Evolutionary conservation across 2,888 invertebrate genomes (phyloP).

Genomic region (Arctia plantaginis): DNA sequence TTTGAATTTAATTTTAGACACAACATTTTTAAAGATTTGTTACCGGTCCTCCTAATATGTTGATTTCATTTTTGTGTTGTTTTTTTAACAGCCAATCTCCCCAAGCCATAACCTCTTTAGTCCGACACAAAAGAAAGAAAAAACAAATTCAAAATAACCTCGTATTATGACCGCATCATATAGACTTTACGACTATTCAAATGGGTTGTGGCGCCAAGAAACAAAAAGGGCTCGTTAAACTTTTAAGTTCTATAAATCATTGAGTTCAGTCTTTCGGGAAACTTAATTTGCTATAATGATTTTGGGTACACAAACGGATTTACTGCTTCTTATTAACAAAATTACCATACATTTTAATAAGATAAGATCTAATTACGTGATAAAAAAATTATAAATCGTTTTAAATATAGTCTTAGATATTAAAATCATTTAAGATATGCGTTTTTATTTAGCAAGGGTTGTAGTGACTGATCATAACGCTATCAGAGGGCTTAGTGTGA

Average conservation of each 20-base stretch:
- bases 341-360: neutral
- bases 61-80: neutral
- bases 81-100: neutral
- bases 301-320: neutral
- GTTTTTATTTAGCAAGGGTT: too few relatives aligned
- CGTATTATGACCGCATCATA: neutral
- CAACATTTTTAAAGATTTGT: too few relatives aligned
- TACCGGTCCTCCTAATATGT: neutral
- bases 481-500: too few relatives aligned
- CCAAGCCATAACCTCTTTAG: neutral
- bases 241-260: slow-evolving; percentile 6
- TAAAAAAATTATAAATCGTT: too few relatives aligned
- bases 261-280: neutral
- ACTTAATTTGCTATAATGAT: slow-evolving; percentile 3
- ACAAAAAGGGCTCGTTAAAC: slow-evolving; percentile 5
- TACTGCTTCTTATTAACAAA: neutral
- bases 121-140: neutral
- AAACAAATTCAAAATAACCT: slow-evolving; percentile 1
- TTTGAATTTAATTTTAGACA: too few relatives aligned
- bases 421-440: too few relatives aligned
- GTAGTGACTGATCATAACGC: too few relatives aligned
- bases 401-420: too few relatives aligned
- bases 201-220: slow-evolving; percentile 9
- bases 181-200: neutral
- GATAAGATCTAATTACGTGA: neutral